phyloP scores from a whole-genome alignment of 2,113 vertebrate genomes.

The Sebastes fasciatus region DNA sequence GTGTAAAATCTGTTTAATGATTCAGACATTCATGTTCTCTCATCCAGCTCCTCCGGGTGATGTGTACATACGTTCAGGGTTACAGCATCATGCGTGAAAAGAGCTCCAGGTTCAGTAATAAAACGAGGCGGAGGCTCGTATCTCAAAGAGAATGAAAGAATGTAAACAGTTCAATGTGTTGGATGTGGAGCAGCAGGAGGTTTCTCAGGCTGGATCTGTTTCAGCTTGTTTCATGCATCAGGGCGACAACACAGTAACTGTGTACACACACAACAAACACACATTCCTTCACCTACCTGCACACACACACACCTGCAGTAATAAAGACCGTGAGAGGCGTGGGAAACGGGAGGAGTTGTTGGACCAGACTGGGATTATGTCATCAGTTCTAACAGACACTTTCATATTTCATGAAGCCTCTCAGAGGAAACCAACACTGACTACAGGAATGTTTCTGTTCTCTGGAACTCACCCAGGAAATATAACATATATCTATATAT shows the following conservation, averaged over 20 bases:
- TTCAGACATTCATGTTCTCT: no score
- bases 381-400: conserved; percentile 18
- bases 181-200: no score
- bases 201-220: no score
- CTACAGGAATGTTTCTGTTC: conserved; percentile 45
- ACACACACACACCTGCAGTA: background rate
- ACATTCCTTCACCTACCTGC: conserved; percentile 24
- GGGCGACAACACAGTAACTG: background rate
- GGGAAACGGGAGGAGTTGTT: conserved; percentile 60
- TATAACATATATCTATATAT: background rate
- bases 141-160: no score
- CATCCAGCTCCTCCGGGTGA: no score
- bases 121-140: no score
- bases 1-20: no score
- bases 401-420: background rate
- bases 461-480: conserved; percentile 36
- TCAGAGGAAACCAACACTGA: conserved; percentile 10
- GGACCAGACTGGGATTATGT: conserved; percentile 2
- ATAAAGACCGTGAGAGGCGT: conserved; percentile 24
- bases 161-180: no score
- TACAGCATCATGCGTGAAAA: no score
- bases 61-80: no score
- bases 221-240: no score
- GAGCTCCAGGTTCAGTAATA: no score
- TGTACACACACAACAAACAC: conserved; percentile 46